Percentiles rank a stretch among this genome's conserved stretches.
Evolutionary conservation across 1,140 invertebrate genomes (phyloP).

Genomic region (Hyles euphorbiae): DNA sequence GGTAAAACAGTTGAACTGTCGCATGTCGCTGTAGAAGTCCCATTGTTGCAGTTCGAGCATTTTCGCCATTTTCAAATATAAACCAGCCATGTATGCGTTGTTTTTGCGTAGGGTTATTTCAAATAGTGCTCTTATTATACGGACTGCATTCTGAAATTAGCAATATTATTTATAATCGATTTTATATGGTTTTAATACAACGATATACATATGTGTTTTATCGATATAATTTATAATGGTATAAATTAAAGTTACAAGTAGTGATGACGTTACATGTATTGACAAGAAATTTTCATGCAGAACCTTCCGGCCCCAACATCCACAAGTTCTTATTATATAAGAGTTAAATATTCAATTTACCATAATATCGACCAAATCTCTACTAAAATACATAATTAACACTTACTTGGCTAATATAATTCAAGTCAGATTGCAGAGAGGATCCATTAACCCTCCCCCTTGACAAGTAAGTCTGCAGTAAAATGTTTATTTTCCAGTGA

Average conservation of each 20-base stretch:
- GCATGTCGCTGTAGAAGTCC: conserved; percentile 90
- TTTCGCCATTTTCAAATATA: conserved; percentile 89
- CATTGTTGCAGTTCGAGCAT: conserved; percentile 94
- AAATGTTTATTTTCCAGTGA: conserved; percentile 97
- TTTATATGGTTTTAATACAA: no score
- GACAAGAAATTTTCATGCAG: no score
- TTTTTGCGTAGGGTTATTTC: conserved; percentile 94
- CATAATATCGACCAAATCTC: no score
- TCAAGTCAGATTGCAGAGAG: conserved; percentile 94
- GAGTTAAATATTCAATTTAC: no score
- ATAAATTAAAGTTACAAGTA: no score
- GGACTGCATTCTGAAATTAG: conserved; percentile 85
- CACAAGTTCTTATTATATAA: no score
- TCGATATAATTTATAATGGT: background rate
- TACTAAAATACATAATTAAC: background rate
- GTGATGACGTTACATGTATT: no score
- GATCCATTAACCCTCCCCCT: conserved; percentile 87
- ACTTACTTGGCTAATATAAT: conserved; percentile 91
- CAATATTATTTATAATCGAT: no score
- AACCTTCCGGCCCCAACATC: no score
- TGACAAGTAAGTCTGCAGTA: conserved; percentile 95
- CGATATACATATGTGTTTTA: no score
- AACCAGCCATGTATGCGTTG: conserved; percentile 90
- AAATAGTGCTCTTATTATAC: conserved; percentile 95
- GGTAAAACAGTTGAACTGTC: conserved; percentile 90